Evolutionary conservation across 2,113 vertebrate genomes (phyloP), one percentile per base, ranked within the genome.

Genomic region (Hippocampus zosterae): DNA sequence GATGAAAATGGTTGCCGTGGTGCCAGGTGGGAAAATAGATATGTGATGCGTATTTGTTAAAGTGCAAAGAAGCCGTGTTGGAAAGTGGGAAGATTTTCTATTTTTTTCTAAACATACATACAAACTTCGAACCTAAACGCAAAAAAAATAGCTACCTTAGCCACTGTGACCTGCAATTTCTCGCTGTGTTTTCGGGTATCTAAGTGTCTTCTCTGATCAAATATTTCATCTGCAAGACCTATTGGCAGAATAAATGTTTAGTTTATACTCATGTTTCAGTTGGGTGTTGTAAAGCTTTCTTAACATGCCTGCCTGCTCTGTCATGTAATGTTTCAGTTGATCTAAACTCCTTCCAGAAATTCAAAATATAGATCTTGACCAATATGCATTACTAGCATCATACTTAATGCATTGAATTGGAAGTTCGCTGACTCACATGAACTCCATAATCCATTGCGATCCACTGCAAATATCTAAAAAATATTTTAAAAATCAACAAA

Each of bases 1-100:
- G 87, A 88, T 85, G 85, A 79, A 85, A 89, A 81, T 69, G 85
- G 82, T 88, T 88, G 85, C 81, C 87, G 83, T 86, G 87, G 85
- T 87, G 83, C 77, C 86, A 87, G 83, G 81, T 88, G 83, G 78
- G 69, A 75, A 78, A 82, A 81, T 73, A 74, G 80, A 81, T 81
- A 84, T 78, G 60, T 84, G 79, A 78, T 77, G 82, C 68, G 76
- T 72, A 42, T 82, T 73, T 78, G 46, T 78, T 78, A 61, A 66
- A 16, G 57, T 78, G 73, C 53, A 83, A 76, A 82, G 65, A 79
- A 61, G 74, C 33, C 52, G 68, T 75, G 41, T n/a, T n/a, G 37
- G 48, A 48, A 16, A 11, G 40, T 77, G 74, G 65, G 76, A 71
- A 75, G 72, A 50, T 68, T 5, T 19, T 50, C 19, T 3, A 12